Percentiles rank a stretch among this genome's conserved stretches.
phyloP scores from a whole-genome alignment of 2,113 vertebrate genomes.

The Cyanoliseus patagonus region DNA sequence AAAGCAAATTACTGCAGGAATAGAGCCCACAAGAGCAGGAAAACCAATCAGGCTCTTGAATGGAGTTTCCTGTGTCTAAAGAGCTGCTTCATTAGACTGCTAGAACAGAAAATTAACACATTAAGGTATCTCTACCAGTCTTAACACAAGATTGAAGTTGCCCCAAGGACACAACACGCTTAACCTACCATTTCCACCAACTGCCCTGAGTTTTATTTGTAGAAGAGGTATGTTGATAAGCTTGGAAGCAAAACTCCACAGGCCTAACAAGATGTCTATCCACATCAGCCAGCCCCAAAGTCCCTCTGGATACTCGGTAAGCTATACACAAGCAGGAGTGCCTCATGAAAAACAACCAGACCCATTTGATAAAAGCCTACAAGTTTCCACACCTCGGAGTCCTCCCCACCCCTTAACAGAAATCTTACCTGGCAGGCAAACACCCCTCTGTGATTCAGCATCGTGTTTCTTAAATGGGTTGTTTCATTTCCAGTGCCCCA shows the following conservation, averaged over 20 bases:
- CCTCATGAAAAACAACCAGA: not conserved
- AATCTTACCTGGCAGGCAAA: not conserved
- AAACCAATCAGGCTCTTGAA: not conserved
- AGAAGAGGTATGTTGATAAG: not conserved
- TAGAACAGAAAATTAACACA: not conserved
- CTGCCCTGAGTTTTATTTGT: not conserved
- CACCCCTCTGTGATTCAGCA: not conserved
- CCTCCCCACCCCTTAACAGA: not conserved
- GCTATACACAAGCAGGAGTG: not conserved
- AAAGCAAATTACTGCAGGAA: not conserved
- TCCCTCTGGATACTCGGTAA: not conserved
- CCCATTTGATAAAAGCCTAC: not conserved
- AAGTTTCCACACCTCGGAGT: not conserved
- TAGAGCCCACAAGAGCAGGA: not conserved
- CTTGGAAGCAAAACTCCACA: not conserved
- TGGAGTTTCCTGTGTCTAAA: not conserved
- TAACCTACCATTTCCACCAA: not conserved
- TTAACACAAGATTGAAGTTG: not conserved
- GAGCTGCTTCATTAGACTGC: not conserved
- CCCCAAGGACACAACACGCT: not conserved
- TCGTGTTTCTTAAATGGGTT: rapidly evolving
- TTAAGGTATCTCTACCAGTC: not conserved
- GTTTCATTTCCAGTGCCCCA: not conserved
- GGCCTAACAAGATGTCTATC: not conserved
- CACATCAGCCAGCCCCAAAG: not conserved